Base-by-base conservation (phyloP, 2,888 invertebrate species). In the Cynaeus angustus region DNA sequence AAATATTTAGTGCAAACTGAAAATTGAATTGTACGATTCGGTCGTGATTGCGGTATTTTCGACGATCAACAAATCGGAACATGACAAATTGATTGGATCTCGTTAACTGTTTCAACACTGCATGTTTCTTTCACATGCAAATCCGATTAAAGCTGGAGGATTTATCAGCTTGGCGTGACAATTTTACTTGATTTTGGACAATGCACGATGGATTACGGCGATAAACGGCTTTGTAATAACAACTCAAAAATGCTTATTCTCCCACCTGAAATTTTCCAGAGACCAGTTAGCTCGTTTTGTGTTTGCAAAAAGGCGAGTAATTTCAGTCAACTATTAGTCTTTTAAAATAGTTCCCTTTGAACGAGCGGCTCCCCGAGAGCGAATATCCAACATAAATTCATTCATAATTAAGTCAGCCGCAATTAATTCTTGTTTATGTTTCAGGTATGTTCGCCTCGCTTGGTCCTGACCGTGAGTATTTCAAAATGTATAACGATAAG, bases 21-120 rank as follows among this genome's bases (percentile, higher is more conserved):
- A 59, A 61, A 61, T 61, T 61, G 38, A 21, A 61, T 48, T 48
- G 66, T 58, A 28, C 26, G 10, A 13, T 56, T 12, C 30, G 26
- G 66, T 46, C 53, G 56, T 61, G 61, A 67, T 67, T 61, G 61
- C 13, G 45, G 53, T 52, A 67, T 53, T 67, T 58, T 45, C 37
- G 33, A 41, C 43, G 50, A 67, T 67, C 67, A 67, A 61, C 48
- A 45, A 66, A 66, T 58, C 66, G 58, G 33, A 21, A 48, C 41
- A 53, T 50, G 45, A 37, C 56, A 55, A 66, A 66, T 46, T 46
- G 37, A 59, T 53, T 58, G 55, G 46, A 58, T 59, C 66, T 52
- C 46, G 66, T 59, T 50, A 50, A 38, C 33, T 16, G 46, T 50
- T 50, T 52, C 58, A 58, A 37, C 58, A 12, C 14, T 48, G 37